A percentile compares a stretch with the other conserved stretches of the same genome.
These are phyloP conservation scores for Mola mola DNA, from an alignment of 2,113 vertebrate genomes.

Conservation along the genomic window DNA sequence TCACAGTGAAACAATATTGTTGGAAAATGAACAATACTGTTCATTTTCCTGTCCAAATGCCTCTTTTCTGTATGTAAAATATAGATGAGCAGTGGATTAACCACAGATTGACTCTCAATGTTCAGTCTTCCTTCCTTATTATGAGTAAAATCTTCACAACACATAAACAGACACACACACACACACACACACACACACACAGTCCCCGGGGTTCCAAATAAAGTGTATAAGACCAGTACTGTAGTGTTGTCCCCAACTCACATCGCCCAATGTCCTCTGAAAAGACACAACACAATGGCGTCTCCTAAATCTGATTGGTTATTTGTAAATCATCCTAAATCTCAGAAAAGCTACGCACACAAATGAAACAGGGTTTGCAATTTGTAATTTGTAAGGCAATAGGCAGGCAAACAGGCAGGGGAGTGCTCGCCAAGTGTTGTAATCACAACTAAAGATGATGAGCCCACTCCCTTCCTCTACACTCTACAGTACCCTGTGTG, in stretches of 20 bases:
- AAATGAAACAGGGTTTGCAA: conserved; percentile 76
- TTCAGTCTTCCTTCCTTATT: conserved; percentile 56
- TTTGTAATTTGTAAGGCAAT: conserved; percentile 81
- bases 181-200: not conserved
- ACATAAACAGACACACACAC: not conserved
- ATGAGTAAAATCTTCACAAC: conserved; percentile 43
- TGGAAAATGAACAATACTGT: no score
- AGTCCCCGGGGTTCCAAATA: conserved; percentile 39
- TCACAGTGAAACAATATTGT: no score
- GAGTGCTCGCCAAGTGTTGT: conserved; percentile 79
- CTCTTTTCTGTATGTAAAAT: conserved; percentile 35
- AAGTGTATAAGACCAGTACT: conserved; percentile 11
- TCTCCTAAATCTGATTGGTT: conserved; percentile 77
- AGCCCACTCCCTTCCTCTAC: conserved; percentile 76
- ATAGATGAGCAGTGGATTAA: conserved; percentile 67
- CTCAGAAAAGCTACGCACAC: conserved; percentile 71
- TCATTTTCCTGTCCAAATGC: not conserved
- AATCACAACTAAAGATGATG: conserved; percentile 81
- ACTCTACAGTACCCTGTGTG: conserved; percentile 47
- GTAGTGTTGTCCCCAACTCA: conserved; percentile 55
- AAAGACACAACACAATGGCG: conserved; percentile 63
- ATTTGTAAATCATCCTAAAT: conserved; percentile 79
- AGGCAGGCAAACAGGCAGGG: conserved; percentile 75
- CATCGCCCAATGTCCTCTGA: conserved; percentile 38
- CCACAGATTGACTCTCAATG: conserved; percentile 61